Evolutionary conservation across 2,888 invertebrate species (phyloP), one percentile per base, ranked within the genome.

Genomic region (Meteorus colon): DNA sequence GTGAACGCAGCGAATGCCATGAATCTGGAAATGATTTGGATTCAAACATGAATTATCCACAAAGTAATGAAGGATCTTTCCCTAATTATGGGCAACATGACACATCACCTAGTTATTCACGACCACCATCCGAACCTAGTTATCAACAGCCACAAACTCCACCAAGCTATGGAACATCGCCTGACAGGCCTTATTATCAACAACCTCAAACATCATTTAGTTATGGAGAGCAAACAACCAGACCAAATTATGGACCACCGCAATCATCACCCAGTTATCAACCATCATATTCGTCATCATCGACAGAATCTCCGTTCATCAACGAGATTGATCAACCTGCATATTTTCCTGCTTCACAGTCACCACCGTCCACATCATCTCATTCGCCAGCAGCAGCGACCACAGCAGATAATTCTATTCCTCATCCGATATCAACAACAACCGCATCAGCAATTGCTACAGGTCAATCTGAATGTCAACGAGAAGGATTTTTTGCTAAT

Each of bases 1-100:
- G 94, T 65, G 94, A 92, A 75, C 92, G 96, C 79, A 88, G 91
- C 51, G 94, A 95, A 89, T 96, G 96, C 88, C 89, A 92, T 74
- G 90, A 91, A 79, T 75, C 76, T 70, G 74, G 62, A 66, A 81
- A 81, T 73, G 81, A 81, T 70, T 67, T 80, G 16, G 78, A 77
- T 72, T 77, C 80, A 68, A 74, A 75, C 67, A 76, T 78, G 77
- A 59, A 69, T 19, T n/a, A 69, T 19, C 69, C 69, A 31, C 16
- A 55, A 4, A 68, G 69, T 77, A 67, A 73, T 29, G 27, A 71
- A 6, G 29, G 16, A 19, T 62, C 12, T 71, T 19, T 31, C 10
- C 31, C 65, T 14, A 12, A 41, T 16, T 41, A 24, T 55, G 55
- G 1, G 16, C 27, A 37, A 24, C 12, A 59, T 68, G n/a, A 16